phyloP scores from a whole-genome alignment of 2,113 vertebrate species.

The Glaucidium brasilianum region DNA sequence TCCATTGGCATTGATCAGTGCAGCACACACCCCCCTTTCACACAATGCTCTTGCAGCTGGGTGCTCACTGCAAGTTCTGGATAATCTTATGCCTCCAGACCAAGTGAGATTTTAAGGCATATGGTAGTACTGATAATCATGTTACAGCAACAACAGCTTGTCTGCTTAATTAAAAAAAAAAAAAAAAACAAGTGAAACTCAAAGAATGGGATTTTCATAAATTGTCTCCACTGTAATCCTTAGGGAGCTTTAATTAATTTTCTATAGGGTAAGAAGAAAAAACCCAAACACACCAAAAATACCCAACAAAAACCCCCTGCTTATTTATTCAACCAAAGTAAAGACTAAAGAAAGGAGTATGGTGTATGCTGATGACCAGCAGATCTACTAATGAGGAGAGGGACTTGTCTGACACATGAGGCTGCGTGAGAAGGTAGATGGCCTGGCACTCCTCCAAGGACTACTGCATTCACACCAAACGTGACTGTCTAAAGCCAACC shows the following conservation, averaged over 20 bases:
- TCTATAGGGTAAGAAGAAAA: background rate
- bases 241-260: background rate
- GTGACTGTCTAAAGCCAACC: background rate
- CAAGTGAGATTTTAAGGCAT: background rate
- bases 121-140: background rate
- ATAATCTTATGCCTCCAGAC: background rate
- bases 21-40: background rate
- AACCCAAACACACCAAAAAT: background rate
- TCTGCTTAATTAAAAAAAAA: background rate
- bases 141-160: background rate
- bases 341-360: background rate
- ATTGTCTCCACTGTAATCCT: too few relatives aligned
- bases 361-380: background rate
- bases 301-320: rapidly evolving
- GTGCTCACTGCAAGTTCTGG: background rate
- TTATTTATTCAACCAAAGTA: background rate
- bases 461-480: background rate
- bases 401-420: background rate
- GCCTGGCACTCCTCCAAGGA: background rate
- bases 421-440: background rate
- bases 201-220: background rate
- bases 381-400: background rate
- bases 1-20: background rate
- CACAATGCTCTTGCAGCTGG: background rate
- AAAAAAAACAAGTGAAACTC: background rate